Evolutionary conservation across 2,113 vertebrate species (phyloP), one percentile per base, ranked within the genome.

Genomic region (Pseudorectes ferrugineus): DNA sequence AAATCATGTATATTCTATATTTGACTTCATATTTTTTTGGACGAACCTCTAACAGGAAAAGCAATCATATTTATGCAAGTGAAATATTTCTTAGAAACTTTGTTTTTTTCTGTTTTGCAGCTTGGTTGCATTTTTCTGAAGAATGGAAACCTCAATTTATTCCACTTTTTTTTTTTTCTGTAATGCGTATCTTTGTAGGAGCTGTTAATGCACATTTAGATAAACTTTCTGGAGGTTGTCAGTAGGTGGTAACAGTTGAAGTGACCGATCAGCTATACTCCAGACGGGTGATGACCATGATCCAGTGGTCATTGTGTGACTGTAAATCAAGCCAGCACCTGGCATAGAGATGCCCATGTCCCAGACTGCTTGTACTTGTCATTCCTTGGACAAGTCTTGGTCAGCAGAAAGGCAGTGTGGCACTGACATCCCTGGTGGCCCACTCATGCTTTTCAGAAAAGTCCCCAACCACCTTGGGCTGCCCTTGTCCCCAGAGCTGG

Each of bases 291-390:
- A 8, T 58, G 75, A 16, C 58, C 0, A 0, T 45, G 29, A 25
- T 49, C 20, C 35, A 8, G 0, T 63, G 49, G 36, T 36, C 45
- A 11, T 6, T 20, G 23, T 20, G 35, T 46, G 49, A 42, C 42
- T 61, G 12, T 31, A 73, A 38, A 31, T 45, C 45, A 59, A 54
- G 72, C 9, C 43, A 46, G 38, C 36, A 74, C 26, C 58, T 75
- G 31, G 21, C 49, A 16, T 0, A 55, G 61, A 55, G 31, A 17
- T 82, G 23, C 15, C 62, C 4, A 0, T 0, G 0, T 75, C 48
- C 67, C 73, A 74, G 10, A 54, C 24, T 7, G 0, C 12, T 1
- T 22, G 13, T 12, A 2, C 17, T 51, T 55, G n/a, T 72, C 58
- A 48, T 45, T 59, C 57, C 38, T 26, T 2, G 5, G 36, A 31